phyloP scores from a whole-genome alignment of 2,888 invertebrate genomes.

The Drosophila mercatorum region DNA sequence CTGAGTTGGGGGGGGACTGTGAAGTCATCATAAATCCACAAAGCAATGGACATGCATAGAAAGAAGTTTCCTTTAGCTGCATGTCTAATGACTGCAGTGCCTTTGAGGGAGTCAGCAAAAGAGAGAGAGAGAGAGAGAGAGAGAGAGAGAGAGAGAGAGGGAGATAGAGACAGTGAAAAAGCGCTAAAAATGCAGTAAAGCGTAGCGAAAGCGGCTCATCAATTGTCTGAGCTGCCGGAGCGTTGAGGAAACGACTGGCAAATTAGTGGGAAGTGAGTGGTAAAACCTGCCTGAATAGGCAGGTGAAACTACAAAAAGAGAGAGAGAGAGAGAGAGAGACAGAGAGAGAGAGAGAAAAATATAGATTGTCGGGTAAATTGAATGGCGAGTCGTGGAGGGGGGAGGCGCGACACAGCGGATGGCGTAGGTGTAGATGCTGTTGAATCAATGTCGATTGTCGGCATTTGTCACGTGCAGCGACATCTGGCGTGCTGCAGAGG shows the following conservation, averaged over 20 bases:
- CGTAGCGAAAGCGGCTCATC: slow-evolving; percentile 30
- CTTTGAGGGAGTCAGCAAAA: slow-evolving; percentile 36
- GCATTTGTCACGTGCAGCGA: slow-evolving; percentile 71
- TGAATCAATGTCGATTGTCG: slow-evolving; percentile 57
- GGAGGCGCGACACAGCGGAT: background rate
- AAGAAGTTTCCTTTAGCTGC: slow-evolving; percentile 25
- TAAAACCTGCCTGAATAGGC: slow-evolving; percentile 15
- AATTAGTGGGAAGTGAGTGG: slow-evolving; percentile 48
- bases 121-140: background rate
- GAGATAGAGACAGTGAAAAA: background rate
- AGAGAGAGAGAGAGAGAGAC: background rate
- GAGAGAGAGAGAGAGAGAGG: background rate
- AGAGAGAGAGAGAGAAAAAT: background rate
- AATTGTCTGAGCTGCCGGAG: slow-evolving; percentile 44
- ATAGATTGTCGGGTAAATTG: slow-evolving; percentile 21
- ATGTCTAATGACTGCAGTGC: slow-evolving; percentile 36
- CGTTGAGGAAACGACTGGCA: slow-evolving; percentile 41
- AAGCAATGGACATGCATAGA: slow-evolving; percentile 24
- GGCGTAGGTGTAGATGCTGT: background rate
- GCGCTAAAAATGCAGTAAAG: slow-evolving; percentile 18
- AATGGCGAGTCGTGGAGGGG: background rate
- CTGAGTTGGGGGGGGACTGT: background rate
- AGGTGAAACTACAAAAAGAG: slow-evolving; percentile 9
- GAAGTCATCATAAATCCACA: slow-evolving; percentile 50
- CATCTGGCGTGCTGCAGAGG: slow-evolving; percentile 47